Evolutionary conservation across 1,140 invertebrate genomes (phyloP).

Genomic region (Pentalonia nigronervosa): DNA sequence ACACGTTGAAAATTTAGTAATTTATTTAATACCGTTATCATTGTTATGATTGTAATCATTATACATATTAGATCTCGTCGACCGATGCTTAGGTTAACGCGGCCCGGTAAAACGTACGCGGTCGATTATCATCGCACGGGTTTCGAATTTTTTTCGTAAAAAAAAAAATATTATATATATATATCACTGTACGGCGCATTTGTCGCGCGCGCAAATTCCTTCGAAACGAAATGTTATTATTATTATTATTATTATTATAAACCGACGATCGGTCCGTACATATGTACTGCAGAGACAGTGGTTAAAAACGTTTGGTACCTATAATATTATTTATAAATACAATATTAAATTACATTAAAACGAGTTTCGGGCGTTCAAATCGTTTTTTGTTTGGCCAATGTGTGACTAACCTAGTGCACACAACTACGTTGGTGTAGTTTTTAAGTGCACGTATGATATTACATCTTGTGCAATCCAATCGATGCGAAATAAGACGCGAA

Average conservation of each 20-base stretch:
- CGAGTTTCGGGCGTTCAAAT: not conserved
- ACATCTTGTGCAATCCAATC: not conserved
- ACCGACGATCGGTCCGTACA: not conserved
- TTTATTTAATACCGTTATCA: not conserved
- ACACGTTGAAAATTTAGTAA: not conserved
- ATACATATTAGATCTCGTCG: too few species aligned
- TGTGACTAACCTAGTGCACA: not conserved
- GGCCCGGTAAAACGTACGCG: too few species aligned
- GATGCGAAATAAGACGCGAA: not conserved
- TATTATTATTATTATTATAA: not conserved
- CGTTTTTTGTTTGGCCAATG: not conserved
- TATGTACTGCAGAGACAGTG: not conserved
- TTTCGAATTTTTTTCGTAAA: not conserved
- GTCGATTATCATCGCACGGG: not conserved
- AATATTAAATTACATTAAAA: conserved; percentile 9
- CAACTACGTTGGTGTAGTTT: not conserved
- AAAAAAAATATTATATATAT: not conserved
- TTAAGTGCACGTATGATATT: not conserved
- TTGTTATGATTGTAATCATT: not conserved
- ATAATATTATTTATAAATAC: not conserved
- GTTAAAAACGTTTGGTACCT: not conserved
- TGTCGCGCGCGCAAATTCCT: not conserved
- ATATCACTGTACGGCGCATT: not conserved
- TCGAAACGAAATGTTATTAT: not conserved
- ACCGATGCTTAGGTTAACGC: too few species aligned